phyloP scores from a whole-genome alignment of 2,888 invertebrate genomes.

The Malthinus flaveolus region DNA sequence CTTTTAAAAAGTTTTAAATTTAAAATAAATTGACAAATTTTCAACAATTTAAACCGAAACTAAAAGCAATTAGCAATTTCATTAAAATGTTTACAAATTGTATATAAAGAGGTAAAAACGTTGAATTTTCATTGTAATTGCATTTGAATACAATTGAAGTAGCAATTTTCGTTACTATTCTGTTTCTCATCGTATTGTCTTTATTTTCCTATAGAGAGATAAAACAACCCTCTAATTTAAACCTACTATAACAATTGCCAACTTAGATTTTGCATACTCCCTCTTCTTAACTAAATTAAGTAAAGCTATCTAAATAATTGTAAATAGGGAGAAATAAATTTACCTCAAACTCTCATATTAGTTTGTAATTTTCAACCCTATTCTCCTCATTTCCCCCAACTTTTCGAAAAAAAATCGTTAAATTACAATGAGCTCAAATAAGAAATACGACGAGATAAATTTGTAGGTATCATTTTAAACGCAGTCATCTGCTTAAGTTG shows the following conservation, averaged over 20 bases:
- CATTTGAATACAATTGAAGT: slow-evolving; percentile 38
- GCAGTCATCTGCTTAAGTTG: slow-evolving; percentile 17
- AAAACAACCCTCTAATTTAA: slow-evolving; percentile 29
- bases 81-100: slow-evolving; percentile 34
- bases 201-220: slow-evolving; percentile 20
- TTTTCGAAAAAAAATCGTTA: neutral
- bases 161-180: slow-evolving; percentile 27
- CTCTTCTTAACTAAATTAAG: slow-evolving; percentile 21
- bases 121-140: slow-evolving; percentile 40
- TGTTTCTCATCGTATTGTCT: slow-evolving; percentile 14
- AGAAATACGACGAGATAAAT: neutral
- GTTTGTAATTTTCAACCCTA: no score
- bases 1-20: neutral
- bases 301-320: slow-evolving; percentile 14
- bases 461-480: slow-evolving; percentile 15
- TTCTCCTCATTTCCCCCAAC: neutral
- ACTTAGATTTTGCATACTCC: slow-evolving; percentile 30
- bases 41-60: slow-evolving; percentile 2
- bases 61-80: slow-evolving; percentile 12
- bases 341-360: neutral
- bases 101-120: slow-evolving; percentile 31
- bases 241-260: slow-evolving; percentile 26
- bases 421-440: slow-evolving; percentile 2
- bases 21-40: slow-evolving; percentile 3
- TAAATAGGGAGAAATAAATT: neutral